Evolutionary conservation across 1,140 invertebrate species (phyloP), one percentile per base, ranked within the genome.

Genomic region (Halictus rubicundus): DNA sequence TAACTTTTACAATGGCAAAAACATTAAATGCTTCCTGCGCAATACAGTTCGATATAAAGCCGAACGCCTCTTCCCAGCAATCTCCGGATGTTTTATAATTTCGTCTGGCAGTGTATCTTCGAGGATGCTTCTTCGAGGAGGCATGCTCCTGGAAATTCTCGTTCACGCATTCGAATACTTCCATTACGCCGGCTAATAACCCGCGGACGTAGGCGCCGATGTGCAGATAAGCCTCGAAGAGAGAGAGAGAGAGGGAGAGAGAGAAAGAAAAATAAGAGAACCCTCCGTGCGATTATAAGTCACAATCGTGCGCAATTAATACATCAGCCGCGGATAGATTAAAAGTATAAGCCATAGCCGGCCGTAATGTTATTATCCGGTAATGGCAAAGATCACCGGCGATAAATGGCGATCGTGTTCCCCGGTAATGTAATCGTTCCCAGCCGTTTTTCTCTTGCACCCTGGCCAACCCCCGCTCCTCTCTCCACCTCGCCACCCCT

Each of bases 301-400:
- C 74, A 69, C 74, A 68, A 69, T 69, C 74, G 74, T 69, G 57
- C 14, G 65, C 74, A 77, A 77, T 77, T 77, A 77, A 77, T 69
- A 77, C 57, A 61, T 77, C 74, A 69, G 66, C 54, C 63, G 10
- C 52, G 65, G 37, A 69, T 69, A 49, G 65, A 76, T 68, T 76
- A 76, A 76, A 27, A 76, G 39, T 49, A 37, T 10, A 7, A 19
- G 19, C n/a, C n/a, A 49, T 12, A 0, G 19, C n/a, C 39, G 37
- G n/a, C 23, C 19, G 9, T 60, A 59, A 66, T 23, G 39, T 76
- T 60, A 46, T 54, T 75, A 68, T 59, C 71, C 37, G 49, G 10
- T 68, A 32, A 60, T 76, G 65, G 52, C 74, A 68, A 60, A 68
- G 64, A 76, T 76, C 74, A 60, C 16, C 65, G 54, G 39, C 65